phyloP scores from a whole-genome alignment of 1,140 invertebrate species.

The Cotesia glomerata region DNA sequence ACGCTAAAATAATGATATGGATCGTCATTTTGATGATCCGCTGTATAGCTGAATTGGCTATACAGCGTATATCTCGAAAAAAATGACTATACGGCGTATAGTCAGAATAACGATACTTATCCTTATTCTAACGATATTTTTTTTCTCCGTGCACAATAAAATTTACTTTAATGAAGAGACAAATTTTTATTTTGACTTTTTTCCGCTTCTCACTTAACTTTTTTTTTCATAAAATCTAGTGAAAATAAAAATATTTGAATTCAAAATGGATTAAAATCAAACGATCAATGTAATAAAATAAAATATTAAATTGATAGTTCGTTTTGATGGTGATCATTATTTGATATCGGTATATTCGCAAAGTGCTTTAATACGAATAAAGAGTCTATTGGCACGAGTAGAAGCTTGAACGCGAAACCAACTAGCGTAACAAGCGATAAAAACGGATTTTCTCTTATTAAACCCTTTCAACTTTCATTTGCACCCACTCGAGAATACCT shows the following conservation, averaged over 20 bases:
- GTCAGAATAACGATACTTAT: too few species aligned
- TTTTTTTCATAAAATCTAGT: not conserved
- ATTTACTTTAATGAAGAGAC: too few species aligned
- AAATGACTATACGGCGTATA: too few species aligned
- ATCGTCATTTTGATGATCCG: too few species aligned
- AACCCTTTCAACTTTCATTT: conserved; percentile 27
- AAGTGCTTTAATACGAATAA: not conserved
- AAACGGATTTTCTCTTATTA: conserved; percentile 33
- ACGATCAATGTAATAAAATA: not conserved
- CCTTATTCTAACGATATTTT: too few species aligned
- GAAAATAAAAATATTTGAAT: not conserved
- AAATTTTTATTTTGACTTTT: too few species aligned
- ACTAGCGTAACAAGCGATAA: conserved; percentile 26
- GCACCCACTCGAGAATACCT: not conserved
- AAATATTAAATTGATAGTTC: conserved; percentile 3
- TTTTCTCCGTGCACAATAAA: too few species aligned
- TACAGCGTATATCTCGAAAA: too few species aligned
- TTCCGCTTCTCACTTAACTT: not conserved
- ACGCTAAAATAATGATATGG: too few species aligned
- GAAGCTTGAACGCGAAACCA: not conserved
- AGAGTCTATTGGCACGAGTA: not conserved
- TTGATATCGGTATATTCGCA: not conserved
- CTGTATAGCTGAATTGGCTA: too few species aligned
- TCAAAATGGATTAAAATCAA: not conserved
- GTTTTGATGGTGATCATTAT: not conserved